Evolutionary conservation across 2,113 vertebrate genomes (phyloP).

Genomic region (Microcebus jonahi): DNA sequence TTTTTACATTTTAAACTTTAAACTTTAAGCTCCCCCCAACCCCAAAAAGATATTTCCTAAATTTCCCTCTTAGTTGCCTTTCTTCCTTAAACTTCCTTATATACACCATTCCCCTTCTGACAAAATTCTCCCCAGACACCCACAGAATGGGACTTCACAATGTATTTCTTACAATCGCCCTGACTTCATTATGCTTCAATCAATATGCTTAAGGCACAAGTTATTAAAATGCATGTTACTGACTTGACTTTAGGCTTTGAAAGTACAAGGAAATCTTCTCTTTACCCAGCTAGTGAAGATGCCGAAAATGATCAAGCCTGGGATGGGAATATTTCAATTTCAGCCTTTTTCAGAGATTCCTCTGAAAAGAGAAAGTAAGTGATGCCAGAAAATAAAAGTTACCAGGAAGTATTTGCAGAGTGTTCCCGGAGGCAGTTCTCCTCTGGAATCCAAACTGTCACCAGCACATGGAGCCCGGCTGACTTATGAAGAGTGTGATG

Average conservation of each 20-base stretch:
- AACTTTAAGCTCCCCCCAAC: not conserved
- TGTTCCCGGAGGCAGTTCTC: not conserved
- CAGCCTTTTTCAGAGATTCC: not conserved
- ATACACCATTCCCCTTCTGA: not conserved
- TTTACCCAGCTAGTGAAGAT: not conserved
- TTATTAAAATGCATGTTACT: not conserved
- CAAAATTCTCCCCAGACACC: not conserved
- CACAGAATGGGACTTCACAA: not conserved
- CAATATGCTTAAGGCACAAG: not conserved
- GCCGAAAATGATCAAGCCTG: not conserved
- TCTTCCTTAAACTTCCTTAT: not conserved
- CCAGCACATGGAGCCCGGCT: conserved; percentile 64
- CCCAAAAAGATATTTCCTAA: not conserved
- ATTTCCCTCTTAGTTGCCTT: not conserved
- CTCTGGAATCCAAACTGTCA: conserved; percentile 73
- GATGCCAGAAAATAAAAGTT: not conserved
- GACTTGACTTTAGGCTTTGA: not conserved
- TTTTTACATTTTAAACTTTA: not conserved
- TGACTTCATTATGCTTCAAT: not conserved
- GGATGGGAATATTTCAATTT: not conserved
- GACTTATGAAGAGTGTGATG: conserved; percentile 32
- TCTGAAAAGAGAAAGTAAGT: not conserved
- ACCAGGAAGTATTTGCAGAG: not conserved
- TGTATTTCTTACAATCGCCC: not conserved
- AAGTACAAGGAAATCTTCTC: not conserved